Base-by-base conservation (phyloP, 2,797 vertebrate species). In the Oreochromis mossambicus region DNA sequence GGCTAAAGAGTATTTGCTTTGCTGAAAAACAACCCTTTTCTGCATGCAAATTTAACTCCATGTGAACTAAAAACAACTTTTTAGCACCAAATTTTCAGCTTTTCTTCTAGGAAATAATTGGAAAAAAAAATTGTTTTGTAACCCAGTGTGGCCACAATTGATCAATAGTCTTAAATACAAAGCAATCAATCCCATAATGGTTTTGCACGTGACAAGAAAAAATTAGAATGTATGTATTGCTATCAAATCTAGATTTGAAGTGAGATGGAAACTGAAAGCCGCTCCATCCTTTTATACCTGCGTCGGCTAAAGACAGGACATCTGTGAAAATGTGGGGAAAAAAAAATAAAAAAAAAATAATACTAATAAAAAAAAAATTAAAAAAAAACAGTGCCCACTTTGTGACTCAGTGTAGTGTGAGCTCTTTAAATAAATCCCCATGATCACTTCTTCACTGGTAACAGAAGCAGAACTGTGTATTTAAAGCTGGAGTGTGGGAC, bases 381-480 rank as follows among this genome's bases (percentile, higher is more conserved):
- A 58, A 36, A 29, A 48, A 11, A 9, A 73, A 73, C 21, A 70
- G 21, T 15, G 50, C 61, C 46, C 24, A 52, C 21, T 75, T 78
- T 38, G 50, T 78, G 24, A 52, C 6, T n/a, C 14, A 38, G 15
- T 24, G 8, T 48, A 29, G 68, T 48, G 43, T 48, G 43, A 83
- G 51, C 52, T 88, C 38, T 66, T 84, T n/a, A 87, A 83, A 50
- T 68, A 83, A 81, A 80, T 38, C 73, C 46, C 32, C 3, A 3
- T 54, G 82, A 88, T 83, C 84, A 84, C 48, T 55, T 85, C 68
- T 13, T 79, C 84, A 80, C 81, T 46, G 79, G 29, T 88, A 46
- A 48, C 48, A 89, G 51, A 81, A 81, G 63, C 75, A 63, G 61
- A 77, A 87, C 78, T 84, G 77, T 75, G 43, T 46, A 66, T 55